Evolutionary conservation across 2,888 invertebrate species (phyloP), one percentile per base, ranked within the genome.

Genomic region (Pollenia amentaria): DNA sequence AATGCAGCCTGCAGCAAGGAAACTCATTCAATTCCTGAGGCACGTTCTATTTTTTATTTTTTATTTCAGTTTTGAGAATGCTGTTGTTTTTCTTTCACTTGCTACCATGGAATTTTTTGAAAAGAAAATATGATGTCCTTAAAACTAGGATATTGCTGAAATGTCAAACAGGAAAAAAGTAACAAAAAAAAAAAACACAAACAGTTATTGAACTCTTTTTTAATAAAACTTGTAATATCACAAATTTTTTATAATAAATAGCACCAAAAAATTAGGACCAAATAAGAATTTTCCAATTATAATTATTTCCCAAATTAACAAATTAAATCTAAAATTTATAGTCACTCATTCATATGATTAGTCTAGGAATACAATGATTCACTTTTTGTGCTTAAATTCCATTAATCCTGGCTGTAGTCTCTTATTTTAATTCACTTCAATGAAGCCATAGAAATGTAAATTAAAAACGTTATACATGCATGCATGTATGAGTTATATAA

Each of bases 11-110:
- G 60, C 46, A 72, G 83, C 83, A 83, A 85, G 48, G 48, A 82
- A 85, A 85, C 81, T 82, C 81, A 82, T 85, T 85, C 81, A 81
- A 81, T 85, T 85, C 75, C 48, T 67, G 55, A 65, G 64, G 64
- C 75, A 67, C 16, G 55, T 75, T 53, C 60, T 44, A 73, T 72
- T 53, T 46, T 83, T 51, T 40, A 51, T 40, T 72, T 67, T 12
- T 12, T 64, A 16, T 8, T 70, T 64, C n/a, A 14, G 3, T 29
- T 4, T 29, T 29, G 1, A 29, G 3, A 29, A 6, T 6, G 4
- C 4, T 29, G 29, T 6, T 0, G 29, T 29, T 29, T 29, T 21
- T n/a, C n/a, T n/a, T 29, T 29, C 29, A 46, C 42, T 70, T n/a
- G 57, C 60, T 72, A 21, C 18, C 53, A 40, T 40, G 2, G 16